Evolutionary conservation across 2,888 invertebrate genomes (phyloP).

Genomic region (Palloptera scutellata): DNA sequence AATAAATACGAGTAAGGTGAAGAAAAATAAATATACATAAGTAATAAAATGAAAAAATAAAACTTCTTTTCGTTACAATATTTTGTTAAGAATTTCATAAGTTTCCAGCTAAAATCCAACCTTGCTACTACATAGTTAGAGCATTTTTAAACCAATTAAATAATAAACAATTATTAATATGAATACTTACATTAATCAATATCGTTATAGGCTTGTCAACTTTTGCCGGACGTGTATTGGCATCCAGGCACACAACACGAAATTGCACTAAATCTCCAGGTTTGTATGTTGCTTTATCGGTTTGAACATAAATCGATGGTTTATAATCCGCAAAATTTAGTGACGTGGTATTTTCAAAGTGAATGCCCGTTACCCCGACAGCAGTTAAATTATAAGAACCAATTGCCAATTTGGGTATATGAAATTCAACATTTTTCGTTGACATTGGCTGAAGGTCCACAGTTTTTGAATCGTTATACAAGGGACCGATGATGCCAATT

Average conservation of each 20-base stretch:
- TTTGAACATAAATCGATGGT: conserved; percentile 83
- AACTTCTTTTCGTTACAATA: no score
- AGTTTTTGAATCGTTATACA: conserved; percentile 74
- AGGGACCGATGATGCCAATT: conserved; percentile 77
- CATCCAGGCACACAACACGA: conserved; percentile 73
- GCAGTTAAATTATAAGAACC: conserved; percentile 45
- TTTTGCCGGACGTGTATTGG: conserved; percentile 71
- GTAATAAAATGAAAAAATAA: no score
- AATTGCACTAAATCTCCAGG: conserved; percentile 84
- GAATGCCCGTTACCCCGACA: conserved; percentile 73
- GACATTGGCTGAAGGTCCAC: conserved; percentile 76
- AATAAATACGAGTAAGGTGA: conserved; percentile 19
- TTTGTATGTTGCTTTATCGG: conserved; percentile 89
- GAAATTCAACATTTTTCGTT: conserved; percentile 75
- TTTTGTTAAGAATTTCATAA: neutral
- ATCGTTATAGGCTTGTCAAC: conserved; percentile 47
- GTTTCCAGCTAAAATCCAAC: neutral
- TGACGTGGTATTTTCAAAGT: conserved; percentile 75
- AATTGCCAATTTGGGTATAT: conserved; percentile 65
- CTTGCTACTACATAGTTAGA: no score
- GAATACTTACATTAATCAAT: conserved; percentile 39
- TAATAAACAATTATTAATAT: neutral
- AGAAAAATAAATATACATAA: neutral
- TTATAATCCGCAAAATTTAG: conserved; percentile 76
- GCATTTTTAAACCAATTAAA: neutral